Evolutionary conservation across 2,888 invertebrate genomes (phyloP).

Genomic region (Xestoiulus laeticollis): DNA sequence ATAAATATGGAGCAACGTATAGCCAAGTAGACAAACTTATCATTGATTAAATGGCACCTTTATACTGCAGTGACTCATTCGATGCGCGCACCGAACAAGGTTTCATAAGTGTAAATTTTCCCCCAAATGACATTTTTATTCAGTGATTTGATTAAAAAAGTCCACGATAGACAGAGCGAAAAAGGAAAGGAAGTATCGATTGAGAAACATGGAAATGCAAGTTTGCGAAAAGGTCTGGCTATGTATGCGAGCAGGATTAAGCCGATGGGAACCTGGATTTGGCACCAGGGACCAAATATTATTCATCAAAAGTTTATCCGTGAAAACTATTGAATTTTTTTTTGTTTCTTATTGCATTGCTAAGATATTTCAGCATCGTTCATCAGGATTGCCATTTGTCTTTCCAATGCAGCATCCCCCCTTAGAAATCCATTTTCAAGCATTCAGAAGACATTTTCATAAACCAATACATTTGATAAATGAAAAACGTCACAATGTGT

Average conservation of each 20-base stretch:
- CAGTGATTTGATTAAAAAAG: constrained; percentile 26
- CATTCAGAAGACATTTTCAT: too few relatives aligned
- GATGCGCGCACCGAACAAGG: constrained; percentile 26
- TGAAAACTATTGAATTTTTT: not conserved
- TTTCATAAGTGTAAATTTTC: constrained; percentile 24
- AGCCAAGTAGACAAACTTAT: not conserved
- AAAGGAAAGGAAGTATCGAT: not conserved
- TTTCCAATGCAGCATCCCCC: too few relatives aligned
- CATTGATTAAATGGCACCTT: constrained; percentile 26
- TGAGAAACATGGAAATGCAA: constrained; percentile 10
- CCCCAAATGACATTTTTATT: constrained; percentile 26
- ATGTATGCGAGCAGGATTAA: not conserved
- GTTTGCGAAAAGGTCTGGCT: not conserved
- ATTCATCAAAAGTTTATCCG: not conserved
- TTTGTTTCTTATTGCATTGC: not conserved
- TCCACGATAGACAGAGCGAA: constrained; percentile 18
- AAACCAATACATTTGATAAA: too few relatives aligned
- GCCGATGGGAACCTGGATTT: too few relatives aligned
- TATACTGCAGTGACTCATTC: not conserved
- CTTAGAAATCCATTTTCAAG: too few relatives aligned
- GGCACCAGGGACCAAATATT: not conserved
- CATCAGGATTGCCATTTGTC: not conserved
- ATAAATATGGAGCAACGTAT: constrained; percentile 26
- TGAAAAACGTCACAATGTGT: too few relatives aligned
- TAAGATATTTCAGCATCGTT: not conserved